These are phyloP conservation scores for Champsocephalus gunnari DNA, from an alignment of 2,797 vertebrate species.

Conservation along the genomic window DNA sequence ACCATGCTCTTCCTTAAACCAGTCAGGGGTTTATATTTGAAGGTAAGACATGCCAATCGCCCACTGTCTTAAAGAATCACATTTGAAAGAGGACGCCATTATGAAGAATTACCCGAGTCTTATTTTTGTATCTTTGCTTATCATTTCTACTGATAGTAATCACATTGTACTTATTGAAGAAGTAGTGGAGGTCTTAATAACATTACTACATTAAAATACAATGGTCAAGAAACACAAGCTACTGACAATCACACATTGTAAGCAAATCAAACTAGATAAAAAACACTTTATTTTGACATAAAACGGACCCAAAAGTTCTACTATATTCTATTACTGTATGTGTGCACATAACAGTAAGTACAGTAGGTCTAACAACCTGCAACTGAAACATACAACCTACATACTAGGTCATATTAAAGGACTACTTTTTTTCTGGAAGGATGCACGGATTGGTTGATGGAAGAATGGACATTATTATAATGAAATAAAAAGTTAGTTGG, in stretches of 20 bases:
- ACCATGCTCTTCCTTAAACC: constrained; percentile 12
- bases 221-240: background rate
- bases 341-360: background rate
- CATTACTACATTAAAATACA: background rate
- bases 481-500: background rate
- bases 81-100: background rate
- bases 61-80: background rate
- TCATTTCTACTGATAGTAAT: constrained; percentile 1
- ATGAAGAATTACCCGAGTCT: background rate
- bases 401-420: background rate
- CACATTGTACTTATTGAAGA: background rate
- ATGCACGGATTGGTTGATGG: background rate
- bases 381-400: background rate
- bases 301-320: background rate
- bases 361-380: background rate
- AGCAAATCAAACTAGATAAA: background rate
- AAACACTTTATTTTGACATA: background rate
- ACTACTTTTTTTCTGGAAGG: background rate
- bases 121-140: background rate
- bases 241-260: background rate
- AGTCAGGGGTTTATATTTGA: constrained; percentile 16
- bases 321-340: background rate
- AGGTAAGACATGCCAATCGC: constrained; percentile 3
- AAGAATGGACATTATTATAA: background rate
- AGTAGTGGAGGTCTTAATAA: background rate